These are phyloP conservation scores for Clupea harengus DNA, from an alignment of 2,113 vertebrate species.

Conservation along the genomic window DNA sequence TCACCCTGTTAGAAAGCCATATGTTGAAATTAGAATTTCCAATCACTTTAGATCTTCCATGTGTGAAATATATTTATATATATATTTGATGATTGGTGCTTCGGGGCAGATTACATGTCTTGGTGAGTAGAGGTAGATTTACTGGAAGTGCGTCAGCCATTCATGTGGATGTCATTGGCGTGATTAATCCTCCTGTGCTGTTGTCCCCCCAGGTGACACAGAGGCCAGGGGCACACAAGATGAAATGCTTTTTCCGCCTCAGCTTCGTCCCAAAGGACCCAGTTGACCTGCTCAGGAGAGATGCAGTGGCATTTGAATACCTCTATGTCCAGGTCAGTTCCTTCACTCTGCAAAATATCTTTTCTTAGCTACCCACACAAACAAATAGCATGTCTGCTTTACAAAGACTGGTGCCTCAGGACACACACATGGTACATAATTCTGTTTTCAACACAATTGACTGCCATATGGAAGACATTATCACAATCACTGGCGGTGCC, in stretches of 20 bases:
- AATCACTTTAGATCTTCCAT: background rate
- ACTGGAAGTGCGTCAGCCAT: background rate
- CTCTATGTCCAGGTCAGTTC: slow-evolving; percentile 90
- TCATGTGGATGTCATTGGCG: background rate
- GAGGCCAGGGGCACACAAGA: slow-evolving; percentile 93
- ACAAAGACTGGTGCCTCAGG: background rate
- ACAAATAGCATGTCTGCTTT: background rate
- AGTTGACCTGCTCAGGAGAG: slow-evolving; percentile 90
- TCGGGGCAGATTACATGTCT: background rate
- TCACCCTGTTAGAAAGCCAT: background rate
- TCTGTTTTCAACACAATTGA: background rate
- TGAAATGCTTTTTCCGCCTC: slow-evolving; percentile 97
- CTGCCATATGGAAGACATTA: background rate
- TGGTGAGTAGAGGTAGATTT: background rate
- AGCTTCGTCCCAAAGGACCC: slow-evolving; percentile 98
- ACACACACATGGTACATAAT: background rate
- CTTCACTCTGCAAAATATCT: background rate
- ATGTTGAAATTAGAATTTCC: background rate
- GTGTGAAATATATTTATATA: background rate
- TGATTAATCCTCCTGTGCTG: slow-evolving; percentile 36
- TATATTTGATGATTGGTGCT: background rate
- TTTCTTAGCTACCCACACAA: background rate
- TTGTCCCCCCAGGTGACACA: slow-evolving; percentile 86
- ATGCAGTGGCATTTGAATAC: slow-evolving; percentile 95
- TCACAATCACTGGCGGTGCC: background rate